A percentile compares a stretch with the other conserved stretches of the same genome.
These are phyloP conservation scores for Varecia variegata DNA, from an alignment of 2,797 vertebrate species.

Conservation along the genomic window DNA sequence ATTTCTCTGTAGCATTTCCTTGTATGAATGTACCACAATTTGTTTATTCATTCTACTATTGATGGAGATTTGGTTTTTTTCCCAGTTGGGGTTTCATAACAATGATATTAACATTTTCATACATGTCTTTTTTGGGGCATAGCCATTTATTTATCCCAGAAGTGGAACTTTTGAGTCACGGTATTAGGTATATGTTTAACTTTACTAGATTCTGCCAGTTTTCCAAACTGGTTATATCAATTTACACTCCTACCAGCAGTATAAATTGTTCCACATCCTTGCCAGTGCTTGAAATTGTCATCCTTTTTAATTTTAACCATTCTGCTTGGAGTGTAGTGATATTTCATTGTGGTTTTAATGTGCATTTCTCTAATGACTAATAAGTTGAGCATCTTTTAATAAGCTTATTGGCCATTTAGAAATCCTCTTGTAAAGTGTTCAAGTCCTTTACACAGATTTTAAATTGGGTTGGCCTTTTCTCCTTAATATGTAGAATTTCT, in stretches of 20 bases:
- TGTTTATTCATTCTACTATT: background rate
- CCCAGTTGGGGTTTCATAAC: background rate
- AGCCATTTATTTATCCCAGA: background rate
- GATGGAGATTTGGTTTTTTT: background rate
- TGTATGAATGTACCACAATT: background rate
- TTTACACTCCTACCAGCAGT: background rate
- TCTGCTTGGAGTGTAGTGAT: background rate
- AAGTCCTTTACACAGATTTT: background rate
- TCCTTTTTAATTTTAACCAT: background rate
- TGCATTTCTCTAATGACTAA: background rate
- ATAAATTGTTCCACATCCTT: background rate
- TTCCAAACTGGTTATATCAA: background rate
- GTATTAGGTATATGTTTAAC: background rate
- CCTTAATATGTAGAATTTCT: background rate
- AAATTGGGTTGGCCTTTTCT: background rate
- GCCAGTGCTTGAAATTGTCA: background rate
- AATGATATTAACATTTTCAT: background rate
- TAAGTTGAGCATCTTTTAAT: background rate
- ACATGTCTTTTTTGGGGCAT: background rate
- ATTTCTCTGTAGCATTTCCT: background rate
- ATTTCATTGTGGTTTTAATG: background rate
- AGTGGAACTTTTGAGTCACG: background rate
- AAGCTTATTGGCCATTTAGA: background rate
- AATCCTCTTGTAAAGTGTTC: background rate
- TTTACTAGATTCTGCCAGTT: background rate